Evolutionary conservation across 2,113 vertebrate genomes (phyloP), one percentile per base, ranked within the genome.

Genomic region (Istiophorus platypterus): DNA sequence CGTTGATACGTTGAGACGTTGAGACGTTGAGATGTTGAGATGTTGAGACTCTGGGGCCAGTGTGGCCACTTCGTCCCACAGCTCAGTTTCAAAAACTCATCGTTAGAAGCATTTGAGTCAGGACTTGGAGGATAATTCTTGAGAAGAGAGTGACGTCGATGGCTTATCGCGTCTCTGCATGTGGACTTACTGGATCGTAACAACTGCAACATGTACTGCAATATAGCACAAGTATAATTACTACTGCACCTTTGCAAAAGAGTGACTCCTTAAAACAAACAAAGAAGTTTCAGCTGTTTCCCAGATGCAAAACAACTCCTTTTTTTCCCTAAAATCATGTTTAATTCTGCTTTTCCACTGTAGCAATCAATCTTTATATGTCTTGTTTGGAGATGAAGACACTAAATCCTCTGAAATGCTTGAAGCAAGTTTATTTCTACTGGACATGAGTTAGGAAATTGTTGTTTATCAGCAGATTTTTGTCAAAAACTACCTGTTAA

Each of bases 21-120:
- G 66, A 62, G 56, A 76, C 64, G 77, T 58, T 58, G 41, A 64
- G 78, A 72, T 61, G 63, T 45, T 71, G 66, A 62, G 56, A 76
- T 68, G 77, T 58, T 58, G 41, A 64, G 39, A 54, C 66, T 63
- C 26, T 52, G 58, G n/a, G 26, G 63, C 59, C 68, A n/a, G n/a
- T 69, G 34, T 67, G 63, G 80, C 18, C 34, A 22, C 20, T 75
- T 72, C 49, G 73, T 54, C 49, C 29, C 22, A 67, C 57, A 64
- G 58, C 66, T 81, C 20, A 71, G 58, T 66, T 58, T 84, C 45
- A 68, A 88, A 29, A 45, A 41, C 20, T 26, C 52, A 56, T 61
- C 61, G 76, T 62, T 51, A 24, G 34, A 20, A 15, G 37, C n/a
- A 61, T 80, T 80, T 49, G 64, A 76, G 7, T 39, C 31, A 34